These are phyloP conservation scores for Lithophane leautieri DNA, from an alignment of 2,888 invertebrate genomes.

Conservation along the genomic window DNA sequence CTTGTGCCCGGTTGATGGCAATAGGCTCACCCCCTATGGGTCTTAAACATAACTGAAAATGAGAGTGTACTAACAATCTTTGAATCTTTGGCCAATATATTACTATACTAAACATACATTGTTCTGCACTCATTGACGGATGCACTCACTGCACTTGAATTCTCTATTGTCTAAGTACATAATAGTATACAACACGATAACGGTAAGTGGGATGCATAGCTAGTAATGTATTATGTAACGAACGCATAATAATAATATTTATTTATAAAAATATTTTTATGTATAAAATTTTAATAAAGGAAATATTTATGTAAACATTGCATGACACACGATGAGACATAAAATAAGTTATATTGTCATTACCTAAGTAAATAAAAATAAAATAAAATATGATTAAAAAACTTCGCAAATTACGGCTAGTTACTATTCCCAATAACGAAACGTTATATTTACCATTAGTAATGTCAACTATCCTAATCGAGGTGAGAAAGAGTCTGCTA, in stretches of 20 bases:
- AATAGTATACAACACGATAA: neutral
- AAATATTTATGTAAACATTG: neutral
- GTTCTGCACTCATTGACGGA: constrained; percentile 4
- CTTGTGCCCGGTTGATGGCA: too few species aligned
- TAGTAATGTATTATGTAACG: neutral
- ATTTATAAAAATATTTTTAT: too few species aligned
- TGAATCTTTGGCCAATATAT: neutral
- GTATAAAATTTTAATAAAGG: too few species aligned
- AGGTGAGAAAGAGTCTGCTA: neutral
- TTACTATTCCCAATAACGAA: neutral
- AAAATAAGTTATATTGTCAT: neutral
- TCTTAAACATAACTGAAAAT: too few species aligned
- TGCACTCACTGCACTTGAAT: constrained; percentile 27
- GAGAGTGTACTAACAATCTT: too few species aligned
- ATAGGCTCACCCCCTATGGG: too few species aligned
- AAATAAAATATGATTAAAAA: neutral
- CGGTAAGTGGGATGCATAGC: neutral
- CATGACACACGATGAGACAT: neutral
- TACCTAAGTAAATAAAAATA: neutral
- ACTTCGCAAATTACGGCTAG: neutral
- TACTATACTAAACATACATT: neutral
- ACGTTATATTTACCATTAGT: neutral
- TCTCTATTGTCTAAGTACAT: constrained; percentile 12
- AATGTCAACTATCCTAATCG: neutral
- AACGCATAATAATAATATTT: neutral